Conservation (phyloP, 2,888 invertebrate species). For the Autographa gamma region DNA sequence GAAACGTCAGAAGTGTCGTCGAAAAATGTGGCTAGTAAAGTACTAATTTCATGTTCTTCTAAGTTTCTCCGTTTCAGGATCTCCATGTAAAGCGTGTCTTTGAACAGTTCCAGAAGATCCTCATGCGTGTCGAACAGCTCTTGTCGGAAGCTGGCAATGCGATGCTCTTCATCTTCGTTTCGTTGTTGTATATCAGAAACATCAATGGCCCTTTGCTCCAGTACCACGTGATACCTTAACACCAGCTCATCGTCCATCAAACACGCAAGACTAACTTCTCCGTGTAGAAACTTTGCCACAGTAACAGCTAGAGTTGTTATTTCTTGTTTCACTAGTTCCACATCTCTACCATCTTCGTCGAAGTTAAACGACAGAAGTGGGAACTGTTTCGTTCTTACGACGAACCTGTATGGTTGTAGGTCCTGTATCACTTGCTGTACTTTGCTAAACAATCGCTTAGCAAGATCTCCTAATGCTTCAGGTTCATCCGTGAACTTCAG, state of each 20-base stretch:
- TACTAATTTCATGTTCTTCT: background rate
- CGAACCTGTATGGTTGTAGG: slow-evolving; percentile 33
- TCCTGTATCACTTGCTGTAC: slow-evolving; percentile 15
- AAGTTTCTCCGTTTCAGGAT: slow-evolving; percentile 21
- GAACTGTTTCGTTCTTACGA: slow-evolving; percentile 26
- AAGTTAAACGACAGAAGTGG: slow-evolving; percentile 33
- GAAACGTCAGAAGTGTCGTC: slow-evolving; percentile 6
- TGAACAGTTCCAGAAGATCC: slow-evolving; percentile 29
- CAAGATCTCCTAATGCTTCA: slow-evolving; percentile 6
- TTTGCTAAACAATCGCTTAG: slow-evolving; percentile 16
- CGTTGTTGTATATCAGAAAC: slow-evolving; percentile 29
- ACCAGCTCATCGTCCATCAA: slow-evolving; percentile 39
- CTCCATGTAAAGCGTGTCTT: slow-evolving; percentile 25
- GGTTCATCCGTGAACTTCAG: slow-evolving; percentile 24
- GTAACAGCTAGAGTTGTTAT: background rate
- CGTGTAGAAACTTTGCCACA: slow-evolving; percentile 5
- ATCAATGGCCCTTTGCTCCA: slow-evolving; percentile 31
- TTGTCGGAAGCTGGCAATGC: slow-evolving; percentile 31
- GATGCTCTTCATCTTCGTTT: slow-evolving; percentile 25
- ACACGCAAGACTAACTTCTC: background rate
- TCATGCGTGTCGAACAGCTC: slow-evolving; percentile 39
- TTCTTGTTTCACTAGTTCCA: background rate
- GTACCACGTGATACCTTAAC: slow-evolving; percentile 40
- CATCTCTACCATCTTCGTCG: slow-evolving; percentile 6
- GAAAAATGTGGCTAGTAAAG: slow-evolving; percentile 13